Evolutionary conservation across 1,140 invertebrate species (phyloP).

Genomic region (Drosophila punjabiensis): DNA sequence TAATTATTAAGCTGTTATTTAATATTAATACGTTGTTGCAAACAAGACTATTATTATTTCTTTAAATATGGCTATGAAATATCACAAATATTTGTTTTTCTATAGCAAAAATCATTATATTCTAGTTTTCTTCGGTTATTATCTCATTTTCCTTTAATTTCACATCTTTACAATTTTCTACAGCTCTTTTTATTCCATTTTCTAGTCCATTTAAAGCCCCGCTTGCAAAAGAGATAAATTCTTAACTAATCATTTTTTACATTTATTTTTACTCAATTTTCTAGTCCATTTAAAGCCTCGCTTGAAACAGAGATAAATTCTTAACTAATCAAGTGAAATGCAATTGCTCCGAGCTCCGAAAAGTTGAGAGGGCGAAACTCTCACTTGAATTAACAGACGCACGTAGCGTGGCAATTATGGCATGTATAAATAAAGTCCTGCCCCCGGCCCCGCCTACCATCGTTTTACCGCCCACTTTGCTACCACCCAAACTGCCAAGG

Average conservation of each 20-base stretch:
- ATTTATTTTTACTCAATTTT: not conserved
- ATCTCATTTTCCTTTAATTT: too few relatives aligned
- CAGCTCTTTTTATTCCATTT: not conserved
- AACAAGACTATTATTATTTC: too few relatives aligned
- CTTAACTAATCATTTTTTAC: conserved; percentile 11
- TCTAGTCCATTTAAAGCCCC: not conserved
- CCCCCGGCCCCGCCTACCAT: not conserved
- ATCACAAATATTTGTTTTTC: too few relatives aligned
- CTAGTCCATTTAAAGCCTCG: not conserved
- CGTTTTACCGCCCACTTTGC: not conserved
- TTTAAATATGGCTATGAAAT: too few relatives aligned
- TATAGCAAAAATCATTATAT: too few relatives aligned
- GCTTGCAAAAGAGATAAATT: not conserved
- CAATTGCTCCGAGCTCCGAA: conserved; percentile 14
- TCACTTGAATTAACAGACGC: conserved; percentile 62
- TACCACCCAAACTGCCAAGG: conserved; percentile 37
- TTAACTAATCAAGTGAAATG: conserved; percentile 21
- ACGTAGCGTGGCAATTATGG: conserved; percentile 23
- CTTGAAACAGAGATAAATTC: conserved; percentile 1
- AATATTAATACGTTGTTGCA: too few relatives aligned
- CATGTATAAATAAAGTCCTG: conserved; percentile 30
- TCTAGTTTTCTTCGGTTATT: too few relatives aligned
- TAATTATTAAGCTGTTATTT: too few relatives aligned
- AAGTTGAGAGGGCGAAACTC: conserved; percentile 37
- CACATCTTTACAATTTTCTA: too few relatives aligned